phyloP scores from a whole-genome alignment of 2,888 invertebrate genomes.

The Leucophenga maculata region DNA sequence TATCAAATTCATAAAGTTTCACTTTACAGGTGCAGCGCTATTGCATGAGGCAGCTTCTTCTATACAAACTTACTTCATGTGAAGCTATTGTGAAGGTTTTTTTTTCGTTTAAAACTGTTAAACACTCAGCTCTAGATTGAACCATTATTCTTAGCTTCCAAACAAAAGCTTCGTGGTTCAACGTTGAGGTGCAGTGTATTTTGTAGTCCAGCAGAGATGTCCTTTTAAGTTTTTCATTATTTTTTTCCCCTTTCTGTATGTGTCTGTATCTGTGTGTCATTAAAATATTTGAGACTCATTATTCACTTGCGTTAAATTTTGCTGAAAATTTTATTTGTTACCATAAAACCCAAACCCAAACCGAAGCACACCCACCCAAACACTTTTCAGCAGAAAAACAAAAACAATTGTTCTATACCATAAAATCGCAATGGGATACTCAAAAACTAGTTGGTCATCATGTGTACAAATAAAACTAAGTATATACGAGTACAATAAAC shows the following conservation, averaged over 20 bases:
- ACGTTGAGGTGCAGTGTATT: too few species aligned
- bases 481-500: slow-evolving; percentile 24
- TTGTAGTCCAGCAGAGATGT: background rate
- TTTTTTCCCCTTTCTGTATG: slow-evolving; percentile 15
- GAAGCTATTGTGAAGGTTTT: too few species aligned
- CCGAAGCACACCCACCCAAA: background rate
- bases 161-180: too few species aligned
- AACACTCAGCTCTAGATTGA: too few species aligned
- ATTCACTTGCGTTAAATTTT: slow-evolving; percentile 50
- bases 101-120: too few species aligned
- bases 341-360: background rate
- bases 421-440: slow-evolving; percentile 6
- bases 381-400: background rate
- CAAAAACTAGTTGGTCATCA: slow-evolving; percentile 23
- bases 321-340: slow-evolving; percentile 31
- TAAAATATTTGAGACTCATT: slow-evolving; percentile 64
- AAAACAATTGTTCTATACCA: background rate
- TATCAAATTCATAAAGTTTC: too few species aligned
- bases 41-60: too few species aligned
- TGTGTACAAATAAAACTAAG: slow-evolving; percentile 33
- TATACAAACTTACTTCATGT: too few species aligned
- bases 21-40: too few species aligned
- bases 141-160: too few species aligned
- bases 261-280: slow-evolving; percentile 51
- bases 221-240: background rate